Percentiles rank a stretch among this genome's conserved stretches.
Evolutionary conservation across 2,113 vertebrate genomes (phyloP).

Genomic region (Pygathrix nemaeus): DNA sequence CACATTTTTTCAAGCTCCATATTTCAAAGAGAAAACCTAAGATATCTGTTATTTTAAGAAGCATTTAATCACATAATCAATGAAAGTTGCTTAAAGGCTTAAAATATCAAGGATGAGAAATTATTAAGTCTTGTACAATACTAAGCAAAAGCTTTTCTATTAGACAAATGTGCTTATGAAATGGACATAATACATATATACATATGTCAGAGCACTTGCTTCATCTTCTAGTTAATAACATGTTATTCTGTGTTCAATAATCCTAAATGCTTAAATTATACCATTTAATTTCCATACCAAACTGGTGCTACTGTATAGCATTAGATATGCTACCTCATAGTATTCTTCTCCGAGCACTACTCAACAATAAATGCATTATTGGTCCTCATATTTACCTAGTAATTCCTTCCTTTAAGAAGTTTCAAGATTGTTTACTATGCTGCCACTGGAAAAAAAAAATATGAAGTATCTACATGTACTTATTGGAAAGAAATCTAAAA

Average conservation of each 20-base stretch:
- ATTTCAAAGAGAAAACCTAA: constrained; percentile 77
- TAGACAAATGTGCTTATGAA: constrained; percentile 21
- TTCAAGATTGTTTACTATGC: neutral
- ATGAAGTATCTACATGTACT: neutral
- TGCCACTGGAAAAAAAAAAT: neutral
- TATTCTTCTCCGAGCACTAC: neutral
- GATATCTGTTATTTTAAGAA: constrained; percentile 84
- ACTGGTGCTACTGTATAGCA: neutral
- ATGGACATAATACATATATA: neutral
- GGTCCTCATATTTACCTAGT: neutral
- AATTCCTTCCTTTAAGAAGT: neutral
- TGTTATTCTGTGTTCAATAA: neutral
- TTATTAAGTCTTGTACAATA: constrained; percentile 46
- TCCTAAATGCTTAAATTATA: neutral
- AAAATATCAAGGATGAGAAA: constrained; percentile 76
- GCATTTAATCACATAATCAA: constrained; percentile 80
- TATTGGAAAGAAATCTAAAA: neutral
- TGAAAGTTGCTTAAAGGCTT: constrained; percentile 84
- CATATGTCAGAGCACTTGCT: neutral
- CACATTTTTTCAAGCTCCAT: constrained; percentile 12
- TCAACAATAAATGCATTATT: neutral
- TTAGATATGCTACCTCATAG: neutral
- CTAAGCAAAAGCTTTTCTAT: constrained; percentile 58
- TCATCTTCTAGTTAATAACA: neutral
- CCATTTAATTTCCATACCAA: neutral